Conservation (phyloP, 2,797 vertebrate species). For the Acrossocheilus wenchowensis region DNA sequence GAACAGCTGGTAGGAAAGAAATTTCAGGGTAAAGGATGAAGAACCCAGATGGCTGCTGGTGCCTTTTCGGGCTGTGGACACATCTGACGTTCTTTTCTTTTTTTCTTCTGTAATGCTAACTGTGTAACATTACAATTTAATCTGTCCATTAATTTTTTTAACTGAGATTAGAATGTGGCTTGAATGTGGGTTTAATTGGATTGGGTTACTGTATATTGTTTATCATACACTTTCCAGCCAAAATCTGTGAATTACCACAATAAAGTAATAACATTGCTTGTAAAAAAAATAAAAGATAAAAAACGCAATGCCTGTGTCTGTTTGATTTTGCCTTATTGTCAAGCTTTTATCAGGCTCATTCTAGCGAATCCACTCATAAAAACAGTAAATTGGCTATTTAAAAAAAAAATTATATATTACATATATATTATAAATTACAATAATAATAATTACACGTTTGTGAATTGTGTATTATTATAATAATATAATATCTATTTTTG, state of each 20-base stretch:
- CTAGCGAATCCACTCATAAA: not conserved
- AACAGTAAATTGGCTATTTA: not conserved
- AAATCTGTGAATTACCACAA: not conserved
- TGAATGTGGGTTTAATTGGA: conserved; percentile 19
- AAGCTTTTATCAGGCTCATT: not conserved
- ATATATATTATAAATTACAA: not conserved
- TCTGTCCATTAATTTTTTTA: not conserved
- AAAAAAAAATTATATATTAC: not conserved
- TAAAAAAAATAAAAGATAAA: not conserved
- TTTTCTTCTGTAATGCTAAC: conserved; percentile 8
- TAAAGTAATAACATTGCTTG: not conserved
- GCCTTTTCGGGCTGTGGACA: conserved; percentile 4
- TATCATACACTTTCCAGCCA: not conserved
- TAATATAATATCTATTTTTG: not conserved
- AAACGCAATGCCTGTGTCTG: not conserved
- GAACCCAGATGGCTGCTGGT: conserved; percentile 28
- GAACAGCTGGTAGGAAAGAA: conserved; percentile 28
- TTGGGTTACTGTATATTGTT: not conserved
- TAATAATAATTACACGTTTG: not conserved
- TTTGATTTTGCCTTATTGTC: not conserved
- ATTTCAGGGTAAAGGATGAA: not conserved
- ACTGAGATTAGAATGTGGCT: not conserved
- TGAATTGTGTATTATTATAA: not conserved
- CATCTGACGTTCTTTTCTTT: not conserved
- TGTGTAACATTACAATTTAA: conserved; percentile 6